A percentile compares a stretch with the other conserved stretches of the same genome.
Evolutionary conservation across 2,888 invertebrate genomes (phyloP).

Genomic region (Diarsia brunnea): DNA sequence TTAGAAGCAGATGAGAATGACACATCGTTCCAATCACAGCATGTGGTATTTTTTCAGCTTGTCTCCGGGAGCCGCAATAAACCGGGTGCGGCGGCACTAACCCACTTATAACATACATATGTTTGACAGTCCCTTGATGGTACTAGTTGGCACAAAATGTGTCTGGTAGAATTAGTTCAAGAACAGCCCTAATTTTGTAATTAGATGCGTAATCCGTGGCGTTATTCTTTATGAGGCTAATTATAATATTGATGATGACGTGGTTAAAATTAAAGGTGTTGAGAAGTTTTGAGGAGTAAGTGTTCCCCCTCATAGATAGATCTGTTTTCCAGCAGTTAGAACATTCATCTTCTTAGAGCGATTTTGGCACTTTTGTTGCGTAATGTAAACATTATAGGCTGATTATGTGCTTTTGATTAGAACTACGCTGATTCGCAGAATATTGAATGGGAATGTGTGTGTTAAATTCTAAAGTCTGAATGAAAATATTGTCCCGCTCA

Average conservation of each 20-base stretch:
- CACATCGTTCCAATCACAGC: constrained; percentile 57
- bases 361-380: neutral
- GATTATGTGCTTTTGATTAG: neutral
- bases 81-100: constrained; percentile 35
- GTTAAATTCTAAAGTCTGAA: neutral
- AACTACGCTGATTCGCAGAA: neutral
- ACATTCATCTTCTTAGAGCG: neutral
- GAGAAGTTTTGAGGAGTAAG: constrained; percentile 12
- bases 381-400: neutral
- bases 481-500: neutral
- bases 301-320: neutral
- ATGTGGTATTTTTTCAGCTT: constrained; percentile 68
- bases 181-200: constrained; percentile 52
- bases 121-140: constrained; percentile 23
- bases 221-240: constrained; percentile 34
- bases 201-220: constrained; percentile 54
- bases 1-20: constrained; percentile 41
- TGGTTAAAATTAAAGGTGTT: neutral
- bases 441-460: neutral
- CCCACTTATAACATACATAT: constrained; percentile 34
- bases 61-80: constrained; percentile 41
- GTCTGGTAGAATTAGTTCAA: constrained; percentile 46
- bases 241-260: constrained; percentile 30
- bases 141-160: constrained; percentile 42
- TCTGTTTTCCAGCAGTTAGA: neutral